Evolutionary conservation across 2,888 invertebrate genomes (phyloP), one percentile per base, ranked within the genome.

Genomic region (Antheraea assamensis): DNA sequence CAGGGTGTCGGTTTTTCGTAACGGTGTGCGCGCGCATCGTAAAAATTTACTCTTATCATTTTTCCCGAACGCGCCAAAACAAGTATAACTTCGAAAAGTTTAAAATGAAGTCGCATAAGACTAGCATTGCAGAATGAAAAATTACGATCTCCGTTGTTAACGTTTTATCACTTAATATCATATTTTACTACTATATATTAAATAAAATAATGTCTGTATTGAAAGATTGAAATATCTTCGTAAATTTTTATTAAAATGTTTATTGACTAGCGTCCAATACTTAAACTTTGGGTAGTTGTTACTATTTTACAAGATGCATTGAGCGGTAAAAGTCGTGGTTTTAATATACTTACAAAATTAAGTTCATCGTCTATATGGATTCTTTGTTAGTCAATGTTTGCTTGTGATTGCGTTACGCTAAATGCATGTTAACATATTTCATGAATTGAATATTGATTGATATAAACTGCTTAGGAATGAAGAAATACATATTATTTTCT

Each of bases 261-360:
- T 71, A 72, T 68, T 74, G 71, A 71, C 42, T 74, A 74, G 74
- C 74, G 74, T 74, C 74, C 74, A 73, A 21, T 68, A 42, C 42
- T 42, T 42, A n/a, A 68, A 68, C 24, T 19, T 31, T 35, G 31
- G 42, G 68, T 68, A n/a, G 35, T 68, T 13, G 24, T 31, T 35
- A 21, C 35, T 35, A 35, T 68, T 35, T 68, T 68, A 27, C 21
- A 10, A 10, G 35, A 10, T n/a, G 35, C n/a, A 68, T 68, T 68
- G 68, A 68, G 68, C 35, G 35, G 68, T 35, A 35, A 68, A 68
- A 2, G 68, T 68, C 21, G 66, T 35, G 24, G 61, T 64, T 64
- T 64, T 30, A 64, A 42, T 64, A 64, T 27, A 30, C 17, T n/a
- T 58, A 58, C 10, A 5, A 10, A 24, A 13, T 58, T n/a, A 21